phyloP scores from a whole-genome alignment of 2,113 vertebrate genomes.

The Saccopteryx leptura region DNA sequence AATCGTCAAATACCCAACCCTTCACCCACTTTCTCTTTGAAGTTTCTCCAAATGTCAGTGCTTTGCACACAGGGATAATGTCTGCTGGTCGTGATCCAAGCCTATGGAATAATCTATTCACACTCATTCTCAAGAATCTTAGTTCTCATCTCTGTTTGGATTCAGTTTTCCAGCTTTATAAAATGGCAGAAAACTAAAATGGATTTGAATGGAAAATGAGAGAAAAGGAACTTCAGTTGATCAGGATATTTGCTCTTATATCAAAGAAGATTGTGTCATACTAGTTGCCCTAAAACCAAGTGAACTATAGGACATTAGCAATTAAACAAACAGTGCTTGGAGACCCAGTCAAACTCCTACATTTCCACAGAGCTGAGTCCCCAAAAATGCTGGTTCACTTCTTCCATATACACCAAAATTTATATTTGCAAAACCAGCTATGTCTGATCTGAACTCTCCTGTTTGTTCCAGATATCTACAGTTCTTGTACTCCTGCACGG shows the following conservation, averaged over 20 bases:
- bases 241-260: background rate
- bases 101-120: background rate
- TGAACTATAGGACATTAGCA: background rate
- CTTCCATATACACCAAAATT: constrained; percentile 17
- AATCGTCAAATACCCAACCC: background rate
- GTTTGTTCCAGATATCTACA: constrained; percentile 76
- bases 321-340: background rate
- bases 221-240: background rate
- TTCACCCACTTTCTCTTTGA: constrained; percentile 20
- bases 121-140: background rate
- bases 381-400: constrained; percentile 49
- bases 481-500: constrained; percentile 74
- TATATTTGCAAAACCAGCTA: constrained; percentile 73
- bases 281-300: background rate
- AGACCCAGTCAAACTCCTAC: background rate
- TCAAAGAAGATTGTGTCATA: background rate
- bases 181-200: background rate
- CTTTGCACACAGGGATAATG: background rate
- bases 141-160: background rate
- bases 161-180: constrained; percentile 15
- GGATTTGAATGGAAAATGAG: background rate
- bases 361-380: background rate
- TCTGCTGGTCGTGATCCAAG: background rate
- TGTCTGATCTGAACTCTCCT: constrained; percentile 73
- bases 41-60: background rate